phyloP scores from a whole-genome alignment of 2,797 vertebrate species.

The Schizopygopsis malacanthus region DNA sequence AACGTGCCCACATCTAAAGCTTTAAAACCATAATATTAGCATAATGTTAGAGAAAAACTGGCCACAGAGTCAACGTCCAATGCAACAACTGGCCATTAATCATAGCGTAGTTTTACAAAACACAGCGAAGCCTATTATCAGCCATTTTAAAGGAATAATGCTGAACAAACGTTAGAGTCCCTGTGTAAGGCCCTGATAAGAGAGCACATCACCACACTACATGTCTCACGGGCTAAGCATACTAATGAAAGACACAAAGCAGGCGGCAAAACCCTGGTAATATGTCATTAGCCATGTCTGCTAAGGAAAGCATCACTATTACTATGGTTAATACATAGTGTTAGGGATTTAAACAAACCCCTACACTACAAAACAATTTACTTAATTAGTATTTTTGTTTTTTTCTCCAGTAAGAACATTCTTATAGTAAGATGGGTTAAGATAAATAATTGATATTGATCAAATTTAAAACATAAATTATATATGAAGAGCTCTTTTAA shows the following conservation, averaged over 20 bases:
- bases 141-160: conserved; percentile 60
- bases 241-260: conserved; percentile 57
- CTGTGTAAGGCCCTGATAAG: conserved; percentile 59
- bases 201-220: conserved; percentile 46
- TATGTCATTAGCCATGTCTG: conserved; percentile 9
- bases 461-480: not conserved
- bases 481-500: not conserved
- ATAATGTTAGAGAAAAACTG: conserved; percentile 42
- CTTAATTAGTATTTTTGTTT: not conserved
- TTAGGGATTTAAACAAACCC: conserved; percentile 5
- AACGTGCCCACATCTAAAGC: conserved; percentile 53
- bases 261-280: conserved; percentile 6
- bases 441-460: not conserved
- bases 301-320: conserved; percentile 3
- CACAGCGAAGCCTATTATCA: conserved; percentile 57
- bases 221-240: conserved; percentile 51
- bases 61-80: conserved; percentile 35
- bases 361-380: not conserved
- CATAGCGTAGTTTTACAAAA: conserved; percentile 52
- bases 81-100: conserved; percentile 60
- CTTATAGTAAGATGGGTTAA: not conserved
- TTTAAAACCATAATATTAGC: conserved; percentile 35
- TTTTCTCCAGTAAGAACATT: not conserved
- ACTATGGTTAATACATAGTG: not conserved
- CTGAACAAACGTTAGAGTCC: conserved; percentile 57